phyloP scores from a whole-genome alignment of 2,888 invertebrate species.

The Phorcus lineatus region DNA sequence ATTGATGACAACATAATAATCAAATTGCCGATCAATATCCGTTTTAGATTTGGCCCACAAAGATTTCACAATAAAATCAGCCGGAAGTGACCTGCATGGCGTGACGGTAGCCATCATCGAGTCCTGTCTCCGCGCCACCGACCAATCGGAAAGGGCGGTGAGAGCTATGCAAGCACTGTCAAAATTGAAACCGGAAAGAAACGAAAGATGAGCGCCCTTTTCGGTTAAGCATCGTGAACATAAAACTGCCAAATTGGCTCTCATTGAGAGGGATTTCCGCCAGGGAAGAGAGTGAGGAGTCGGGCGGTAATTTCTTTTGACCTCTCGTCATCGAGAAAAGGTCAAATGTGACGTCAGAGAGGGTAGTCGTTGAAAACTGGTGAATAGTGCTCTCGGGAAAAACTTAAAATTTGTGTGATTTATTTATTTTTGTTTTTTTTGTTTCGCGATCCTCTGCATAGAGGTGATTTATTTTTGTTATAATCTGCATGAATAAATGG shows the following conservation, averaged over 20 bases:
- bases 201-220: too few relatives aligned
- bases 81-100: background rate
- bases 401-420: too few relatives aligned
- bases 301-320: background rate
- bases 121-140: background rate
- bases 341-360: background rate
- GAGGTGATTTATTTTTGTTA: too few relatives aligned
- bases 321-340: background rate
- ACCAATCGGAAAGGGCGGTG: background rate
- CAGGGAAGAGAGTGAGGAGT: background rate
- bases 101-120: slow-evolving; percentile 3
- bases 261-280: slow-evolving; percentile 6
- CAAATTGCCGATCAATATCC: background rate
- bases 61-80: background rate
- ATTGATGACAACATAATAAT: background rate
- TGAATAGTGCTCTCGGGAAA: too few relatives aligned
- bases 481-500: too few relatives aligned
- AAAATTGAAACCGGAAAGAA: slow-evolving; percentile 12
- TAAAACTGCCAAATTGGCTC: background rate
- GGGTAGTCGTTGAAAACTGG: background rate
- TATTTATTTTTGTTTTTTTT: too few relatives aligned
- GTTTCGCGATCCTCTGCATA: too few relatives aligned
- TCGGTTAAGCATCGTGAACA: background rate
- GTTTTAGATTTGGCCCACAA: background rate
- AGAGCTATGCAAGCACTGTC: background rate